These are phyloP conservation scores for Gallinago media DNA, from an alignment of 2,113 vertebrate genomes.

Conservation along the genomic window DNA sequence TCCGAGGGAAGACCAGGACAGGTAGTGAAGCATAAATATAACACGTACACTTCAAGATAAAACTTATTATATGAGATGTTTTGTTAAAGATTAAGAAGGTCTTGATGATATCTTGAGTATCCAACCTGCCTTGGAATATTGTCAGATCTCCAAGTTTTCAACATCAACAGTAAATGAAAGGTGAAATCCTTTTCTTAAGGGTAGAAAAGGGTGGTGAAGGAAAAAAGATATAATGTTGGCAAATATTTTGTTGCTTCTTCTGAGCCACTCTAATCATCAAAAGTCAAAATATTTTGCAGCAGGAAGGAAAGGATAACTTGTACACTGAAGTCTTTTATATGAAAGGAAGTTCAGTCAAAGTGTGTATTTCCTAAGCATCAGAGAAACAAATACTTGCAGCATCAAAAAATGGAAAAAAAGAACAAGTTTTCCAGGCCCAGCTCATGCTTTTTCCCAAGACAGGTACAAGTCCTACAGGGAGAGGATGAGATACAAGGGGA, in stretches of 20 bases:
- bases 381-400: slow-evolving; percentile 39
- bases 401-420: slow-evolving; percentile 26
- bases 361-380: slow-evolving; percentile 32
- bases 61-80: neutral
- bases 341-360: slow-evolving; percentile 53
- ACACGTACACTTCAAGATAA: neutral
- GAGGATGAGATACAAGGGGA: neutral
- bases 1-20: neutral
- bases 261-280: neutral
- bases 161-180: neutral
- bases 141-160: neutral
- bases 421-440: neutral
- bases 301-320: slow-evolving; percentile 55
- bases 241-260: slow-evolving; percentile 19
- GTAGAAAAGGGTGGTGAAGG: neutral
- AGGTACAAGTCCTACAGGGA: neutral
- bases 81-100: neutral
- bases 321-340: slow-evolving; percentile 41
- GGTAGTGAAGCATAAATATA: neutral
- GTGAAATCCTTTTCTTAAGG: neutral
- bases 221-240: slow-evolving; percentile 20
- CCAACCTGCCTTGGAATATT: neutral
- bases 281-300: slow-evolving; percentile 63
- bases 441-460: neutral
- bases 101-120: neutral